Evolutionary conservation across 2,797 vertebrate genomes (phyloP), one percentile per base, ranked within the genome.

Genomic region (Echiichthys vipera): DNA sequence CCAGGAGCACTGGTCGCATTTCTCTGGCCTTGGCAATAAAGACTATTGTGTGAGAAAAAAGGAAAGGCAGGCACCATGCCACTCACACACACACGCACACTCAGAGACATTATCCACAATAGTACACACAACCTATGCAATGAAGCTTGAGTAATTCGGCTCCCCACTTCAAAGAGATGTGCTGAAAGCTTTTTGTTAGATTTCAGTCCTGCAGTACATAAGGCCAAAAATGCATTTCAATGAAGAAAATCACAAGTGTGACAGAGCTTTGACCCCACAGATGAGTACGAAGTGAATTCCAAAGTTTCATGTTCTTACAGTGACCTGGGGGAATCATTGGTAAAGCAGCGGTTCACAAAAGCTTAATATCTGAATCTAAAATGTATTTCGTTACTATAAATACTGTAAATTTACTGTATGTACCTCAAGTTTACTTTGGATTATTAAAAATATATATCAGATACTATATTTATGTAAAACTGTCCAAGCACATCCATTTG

Each of bases 141-240:
- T 87, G 84, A 91, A 89, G 86, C 80, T 78, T 74, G 77, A 77
- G 86, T 89, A 87, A 91, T 92, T 92, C 80, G 71, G 84, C 85
- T 79, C 67, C 36, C 66, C 77, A 86, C 89, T 91, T 91, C 88
- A 93, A 92, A 93, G 88, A 90, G 71, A 90, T 81, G 83, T 74
- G 74, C 67, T 89, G 89, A 90, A 89, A 89, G 91, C 85, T 87
- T 91, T 91, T 90, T 90, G 88, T 88, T 84, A 86, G 65, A 90
- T 92, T 90, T 88, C 90, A 90, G 80, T 88, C 81, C 83, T 82
- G 75, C 83, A 76, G 77, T 82, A 89, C 85, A 89, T 84, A 71
- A 89, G 71, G 80, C 68, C 74, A 78, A 88, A 90, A 88, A 90
- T 75, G 71, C 72, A 89, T 90, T 92, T 88, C 80, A 89, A 84